Conservation (phyloP, 2,113 vertebrate genomes). For the Pionites leucogaster region DNA sequence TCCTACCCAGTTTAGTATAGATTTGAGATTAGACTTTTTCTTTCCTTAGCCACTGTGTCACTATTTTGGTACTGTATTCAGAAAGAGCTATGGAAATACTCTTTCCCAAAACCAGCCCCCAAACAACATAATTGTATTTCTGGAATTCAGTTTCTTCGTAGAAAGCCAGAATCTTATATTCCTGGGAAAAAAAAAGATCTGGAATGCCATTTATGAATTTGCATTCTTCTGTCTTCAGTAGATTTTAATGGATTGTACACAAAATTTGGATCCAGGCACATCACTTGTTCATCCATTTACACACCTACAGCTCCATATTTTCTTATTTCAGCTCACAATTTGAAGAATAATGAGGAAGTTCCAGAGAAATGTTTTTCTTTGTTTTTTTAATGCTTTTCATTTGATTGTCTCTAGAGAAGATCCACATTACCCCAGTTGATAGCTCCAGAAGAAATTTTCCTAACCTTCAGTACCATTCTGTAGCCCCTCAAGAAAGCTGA, state of each 20-base stretch:
- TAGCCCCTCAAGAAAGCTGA: background rate
- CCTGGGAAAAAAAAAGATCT: background rate
- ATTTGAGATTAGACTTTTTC: background rate
- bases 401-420: background rate
- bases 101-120: background rate
- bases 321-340: background rate
- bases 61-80: background rate
- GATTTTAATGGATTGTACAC: background rate
- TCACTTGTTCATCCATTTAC: background rate
- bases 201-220: background rate
- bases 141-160: background rate
- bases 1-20: background rate
- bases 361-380: background rate
- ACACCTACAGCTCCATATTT: background rate
- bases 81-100: background rate
- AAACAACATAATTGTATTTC: background rate
- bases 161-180: background rate
- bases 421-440: fast-evolving
- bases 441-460: background rate
- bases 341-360: background rate
- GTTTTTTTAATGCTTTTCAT: background rate
- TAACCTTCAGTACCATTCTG: background rate
- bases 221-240: background rate
- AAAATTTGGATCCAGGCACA: background rate
- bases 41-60: background rate